A percentile compares a stretch with the other conserved stretches of the same genome.
Evolutionary conservation across 2,113 vertebrate species (phyloP).

Genomic region (Oxyura jamaicensis): DNA sequence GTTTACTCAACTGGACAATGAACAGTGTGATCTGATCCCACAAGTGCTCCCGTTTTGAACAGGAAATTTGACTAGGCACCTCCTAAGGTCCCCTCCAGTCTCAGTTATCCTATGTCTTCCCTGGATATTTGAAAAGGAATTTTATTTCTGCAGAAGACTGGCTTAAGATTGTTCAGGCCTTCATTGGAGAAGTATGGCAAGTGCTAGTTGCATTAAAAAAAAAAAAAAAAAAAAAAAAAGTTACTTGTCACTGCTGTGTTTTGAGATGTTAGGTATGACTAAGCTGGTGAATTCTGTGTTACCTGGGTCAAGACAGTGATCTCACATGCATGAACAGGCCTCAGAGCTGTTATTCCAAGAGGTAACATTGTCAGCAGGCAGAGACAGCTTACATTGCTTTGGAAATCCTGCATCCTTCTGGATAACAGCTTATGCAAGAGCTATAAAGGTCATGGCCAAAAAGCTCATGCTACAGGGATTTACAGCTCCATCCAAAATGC

Average conservation of each 20-base stretch:
- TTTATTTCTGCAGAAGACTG: background rate
- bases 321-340: background rate
- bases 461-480: background rate
- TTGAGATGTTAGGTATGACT: background rate
- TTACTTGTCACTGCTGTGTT: background rate
- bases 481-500: background rate
- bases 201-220: no score
- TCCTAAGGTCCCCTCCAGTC: background rate
- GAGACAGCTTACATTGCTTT: background rate
- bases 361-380: background rate
- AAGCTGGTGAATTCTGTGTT: background rate
- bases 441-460: background rate
- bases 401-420: background rate
- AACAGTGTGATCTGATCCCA: background rate
- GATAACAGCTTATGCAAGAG: background rate
- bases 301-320: background rate
- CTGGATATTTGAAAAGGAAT: background rate
- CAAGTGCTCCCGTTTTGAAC: background rate
- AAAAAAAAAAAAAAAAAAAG: no score
- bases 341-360: background rate
- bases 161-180: background rate
- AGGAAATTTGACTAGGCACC: background rate
- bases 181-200: background rate
- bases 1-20: background rate
- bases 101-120: background rate